These are phyloP conservation scores for Nesidiocoris tenuis DNA, from an alignment of 2,888 invertebrate genomes.

Conservation along the genomic window DNA sequence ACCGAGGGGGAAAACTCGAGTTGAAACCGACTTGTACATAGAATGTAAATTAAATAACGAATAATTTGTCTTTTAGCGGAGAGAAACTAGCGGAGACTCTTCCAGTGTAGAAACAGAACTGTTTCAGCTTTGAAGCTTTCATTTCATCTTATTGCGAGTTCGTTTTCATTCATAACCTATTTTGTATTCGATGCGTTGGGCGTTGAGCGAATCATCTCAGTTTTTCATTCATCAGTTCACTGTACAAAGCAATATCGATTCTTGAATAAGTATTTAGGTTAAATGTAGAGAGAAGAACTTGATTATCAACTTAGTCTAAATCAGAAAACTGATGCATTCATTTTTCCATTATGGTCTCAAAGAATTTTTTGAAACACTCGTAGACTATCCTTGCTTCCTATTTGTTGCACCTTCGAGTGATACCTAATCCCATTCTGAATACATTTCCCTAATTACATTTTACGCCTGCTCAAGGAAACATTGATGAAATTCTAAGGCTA, in stretches of 20 bases:
- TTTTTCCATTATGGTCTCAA: slow-evolving; percentile 9
- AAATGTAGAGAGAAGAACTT: slow-evolving; percentile 26
- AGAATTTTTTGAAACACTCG: slow-evolving; percentile 25
- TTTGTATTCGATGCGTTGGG: not conserved
- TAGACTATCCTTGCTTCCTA: slow-evolving; percentile 33
- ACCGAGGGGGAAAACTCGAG: slow-evolving; percentile 7
- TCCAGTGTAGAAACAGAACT: slow-evolving; percentile 16
- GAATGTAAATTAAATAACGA: slow-evolving; percentile 13
- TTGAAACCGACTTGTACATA: slow-evolving; percentile 13
- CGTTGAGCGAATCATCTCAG: not conserved
- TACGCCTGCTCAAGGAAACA: slow-evolving; percentile 11
- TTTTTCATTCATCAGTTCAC: not conserved
- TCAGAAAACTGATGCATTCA: slow-evolving; percentile 19
- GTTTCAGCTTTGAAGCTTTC: slow-evolving; percentile 11
- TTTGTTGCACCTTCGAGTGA: slow-evolving; percentile 38
- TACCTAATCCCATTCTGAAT: slow-evolving; percentile 14
- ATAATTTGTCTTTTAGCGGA: slow-evolving; percentile 5
- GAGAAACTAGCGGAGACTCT: slow-evolving; percentile 10
- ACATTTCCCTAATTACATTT: slow-evolving; percentile 8
- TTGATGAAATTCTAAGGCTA: slow-evolving; percentile 8
- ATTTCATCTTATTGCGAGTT: not conserved
- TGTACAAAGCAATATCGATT: slow-evolving; percentile 34
- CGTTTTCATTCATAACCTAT: not conserved
- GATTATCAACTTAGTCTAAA: slow-evolving; percentile 33
- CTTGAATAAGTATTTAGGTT: slow-evolving; percentile 27